These are phyloP conservation scores for Xyliphius kryptos DNA, from an alignment of 2,113 vertebrate genomes.

Conservation along the genomic window DNA sequence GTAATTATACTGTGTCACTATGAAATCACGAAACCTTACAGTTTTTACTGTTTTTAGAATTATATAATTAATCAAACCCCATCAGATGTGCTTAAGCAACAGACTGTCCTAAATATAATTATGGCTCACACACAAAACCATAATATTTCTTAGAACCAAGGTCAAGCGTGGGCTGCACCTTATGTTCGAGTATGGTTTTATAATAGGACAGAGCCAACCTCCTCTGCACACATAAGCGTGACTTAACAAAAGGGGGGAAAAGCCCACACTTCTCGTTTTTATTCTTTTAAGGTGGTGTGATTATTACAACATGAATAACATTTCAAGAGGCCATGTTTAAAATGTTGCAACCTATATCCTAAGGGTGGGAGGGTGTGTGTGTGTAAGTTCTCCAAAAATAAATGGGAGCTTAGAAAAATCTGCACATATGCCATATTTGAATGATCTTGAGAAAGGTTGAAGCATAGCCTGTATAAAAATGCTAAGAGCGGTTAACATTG, in stretches of 20 bases:
- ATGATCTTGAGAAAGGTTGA: no score
- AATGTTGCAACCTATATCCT: neutral
- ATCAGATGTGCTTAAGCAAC: neutral
- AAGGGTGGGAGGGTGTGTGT: neutral
- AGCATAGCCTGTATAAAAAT: no score
- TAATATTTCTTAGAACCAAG: constrained; percentile 8
- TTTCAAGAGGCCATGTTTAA: constrained; percentile 1
- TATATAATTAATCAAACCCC: neutral
- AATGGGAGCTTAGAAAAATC: no score
- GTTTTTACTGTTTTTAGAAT: no score
- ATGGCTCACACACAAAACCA: constrained; percentile 4
- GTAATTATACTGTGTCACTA: no score
- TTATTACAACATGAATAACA: constrained; percentile 1
- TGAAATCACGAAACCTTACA: no score
- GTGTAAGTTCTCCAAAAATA: neutral
- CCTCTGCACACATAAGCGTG: constrained; percentile 18
- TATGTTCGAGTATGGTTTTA: constrained; percentile 16
- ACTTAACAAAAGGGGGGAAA: constrained; percentile 27
- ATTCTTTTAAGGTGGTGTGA: constrained; percentile 15
- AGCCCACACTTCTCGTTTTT: neutral
- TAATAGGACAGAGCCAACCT: constrained; percentile 23
- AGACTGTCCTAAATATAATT: neutral
- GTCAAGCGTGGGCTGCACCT: constrained; percentile 28
- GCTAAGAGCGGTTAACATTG: no score
- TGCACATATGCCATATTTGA: no score